Conservation (phyloP, 2,113 vertebrate species). For the Nanorana parkeri region DNA sequence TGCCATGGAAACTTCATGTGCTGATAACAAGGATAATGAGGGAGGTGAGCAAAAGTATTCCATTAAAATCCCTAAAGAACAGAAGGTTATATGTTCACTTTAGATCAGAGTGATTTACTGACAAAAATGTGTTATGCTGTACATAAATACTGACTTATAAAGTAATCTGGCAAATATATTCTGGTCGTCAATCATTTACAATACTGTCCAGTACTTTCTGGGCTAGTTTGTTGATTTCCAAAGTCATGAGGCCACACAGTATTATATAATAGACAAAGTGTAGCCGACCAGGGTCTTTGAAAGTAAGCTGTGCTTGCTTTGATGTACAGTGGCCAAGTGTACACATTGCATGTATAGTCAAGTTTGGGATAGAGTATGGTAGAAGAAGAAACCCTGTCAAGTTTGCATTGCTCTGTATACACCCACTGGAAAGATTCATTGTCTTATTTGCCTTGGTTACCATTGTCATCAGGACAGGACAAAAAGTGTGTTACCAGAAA, state of each 20-base stretch:
- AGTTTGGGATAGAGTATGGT: too few species aligned
- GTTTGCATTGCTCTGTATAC: too few species aligned
- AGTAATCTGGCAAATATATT: constrained; percentile 20
- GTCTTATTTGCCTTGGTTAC: too few species aligned
- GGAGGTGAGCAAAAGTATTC: constrained; percentile 87
- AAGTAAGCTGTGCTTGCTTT: too few species aligned
- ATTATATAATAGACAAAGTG: too few species aligned
- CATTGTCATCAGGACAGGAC: too few species aligned
- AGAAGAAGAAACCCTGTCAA: too few species aligned
- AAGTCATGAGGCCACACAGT: background rate
- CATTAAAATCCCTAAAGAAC: constrained; percentile 61
- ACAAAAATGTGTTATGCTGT: constrained; percentile 30
- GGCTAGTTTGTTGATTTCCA: background rate
- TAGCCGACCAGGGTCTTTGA: too few species aligned
- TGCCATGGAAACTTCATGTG: constrained; percentile 98
- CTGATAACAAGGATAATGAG: constrained; percentile 99
- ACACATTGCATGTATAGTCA: too few species aligned
- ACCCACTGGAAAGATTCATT: too few species aligned
- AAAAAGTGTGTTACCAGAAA: too few species aligned
- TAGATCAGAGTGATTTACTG: constrained; percentile 52
- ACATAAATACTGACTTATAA: constrained; percentile 7
- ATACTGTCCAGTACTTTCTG: background rate
- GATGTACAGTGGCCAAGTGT: too few species aligned
- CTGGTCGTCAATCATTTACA: constrained; percentile 7
- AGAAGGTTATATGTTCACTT: constrained; percentile 1